Conservation (phyloP, 2,797 vertebrate species). For the Nyctalus aviator region DNA sequence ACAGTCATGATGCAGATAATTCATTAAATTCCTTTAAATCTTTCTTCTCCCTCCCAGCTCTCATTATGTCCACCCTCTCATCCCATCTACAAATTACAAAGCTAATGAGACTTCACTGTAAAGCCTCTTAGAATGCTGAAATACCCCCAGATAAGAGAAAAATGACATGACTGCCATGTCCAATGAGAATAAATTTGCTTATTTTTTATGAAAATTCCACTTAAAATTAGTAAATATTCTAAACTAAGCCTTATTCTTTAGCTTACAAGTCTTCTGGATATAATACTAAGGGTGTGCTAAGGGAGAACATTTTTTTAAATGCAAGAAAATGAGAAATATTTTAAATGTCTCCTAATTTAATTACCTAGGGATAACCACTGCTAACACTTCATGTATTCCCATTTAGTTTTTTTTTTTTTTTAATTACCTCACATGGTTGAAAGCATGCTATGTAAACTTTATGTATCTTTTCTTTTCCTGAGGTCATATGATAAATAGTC, state of each 20-base stretch:
- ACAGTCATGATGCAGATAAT: background rate
- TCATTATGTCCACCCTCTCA: background rate
- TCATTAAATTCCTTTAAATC: slow-evolving; percentile 22
- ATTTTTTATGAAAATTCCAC: background rate
- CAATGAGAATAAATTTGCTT: background rate
- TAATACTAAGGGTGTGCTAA: background rate
- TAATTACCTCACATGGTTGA: background rate
- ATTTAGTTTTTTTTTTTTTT: background rate
- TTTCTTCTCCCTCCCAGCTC: background rate
- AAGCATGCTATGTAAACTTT: background rate
- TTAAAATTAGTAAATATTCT: background rate
- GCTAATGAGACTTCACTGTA: background rate
- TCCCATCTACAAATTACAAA: background rate
- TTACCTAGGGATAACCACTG: background rate
- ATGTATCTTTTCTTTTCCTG: background rate
- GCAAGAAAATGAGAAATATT: background rate
- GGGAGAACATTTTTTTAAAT: background rate
- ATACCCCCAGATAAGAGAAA: background rate
- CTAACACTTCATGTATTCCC: background rate
- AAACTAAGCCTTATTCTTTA: slow-evolving; percentile 13
- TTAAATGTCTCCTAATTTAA: slow-evolving; percentile 17
- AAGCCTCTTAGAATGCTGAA: background rate
- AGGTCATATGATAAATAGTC: background rate
- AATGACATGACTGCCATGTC: background rate
- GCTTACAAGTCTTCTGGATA: background rate